Conservation (phyloP, 2,888 invertebrate genomes). For the Augochlorella aurata region DNA sequence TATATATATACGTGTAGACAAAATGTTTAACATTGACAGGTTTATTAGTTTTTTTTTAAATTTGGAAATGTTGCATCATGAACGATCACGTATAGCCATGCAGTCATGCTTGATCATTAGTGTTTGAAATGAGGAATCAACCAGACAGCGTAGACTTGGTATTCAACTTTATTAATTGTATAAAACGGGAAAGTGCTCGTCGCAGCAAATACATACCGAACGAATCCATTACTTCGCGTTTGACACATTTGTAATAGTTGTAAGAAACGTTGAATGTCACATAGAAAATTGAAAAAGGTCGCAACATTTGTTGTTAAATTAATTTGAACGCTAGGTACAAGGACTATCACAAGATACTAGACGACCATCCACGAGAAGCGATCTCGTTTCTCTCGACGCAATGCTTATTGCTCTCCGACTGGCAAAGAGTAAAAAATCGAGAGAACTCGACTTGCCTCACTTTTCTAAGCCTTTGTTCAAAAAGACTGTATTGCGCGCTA, state of each 20-base stretch:
- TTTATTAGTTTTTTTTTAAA: neutral
- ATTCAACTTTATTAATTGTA: slow-evolving; percentile 75
- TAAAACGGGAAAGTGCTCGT: slow-evolving; percentile 67
- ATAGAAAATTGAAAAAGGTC: slow-evolving; percentile 66
- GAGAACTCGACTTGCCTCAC: slow-evolving; percentile 2
- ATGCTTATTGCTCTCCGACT: slow-evolving; percentile 23
- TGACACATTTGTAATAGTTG: slow-evolving; percentile 42
- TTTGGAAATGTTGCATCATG: neutral
- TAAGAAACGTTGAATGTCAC: slow-evolving; percentile 54
- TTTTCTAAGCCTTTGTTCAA: neutral
- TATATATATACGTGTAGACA: too few species aligned
- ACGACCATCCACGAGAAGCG: slow-evolving; percentile 47
- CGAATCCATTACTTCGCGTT: slow-evolving; percentile 50
- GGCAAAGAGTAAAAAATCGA: slow-evolving; percentile 13
- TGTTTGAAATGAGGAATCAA: neutral
- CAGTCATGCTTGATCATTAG: neutral
- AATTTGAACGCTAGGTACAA: slow-evolving; percentile 44
- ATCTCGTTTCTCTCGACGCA: slow-evolving; percentile 28
- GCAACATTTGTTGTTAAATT: slow-evolving; percentile 40
- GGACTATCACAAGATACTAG: slow-evolving; percentile 58
- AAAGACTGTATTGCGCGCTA: neutral
- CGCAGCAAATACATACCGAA: slow-evolving; percentile 60
- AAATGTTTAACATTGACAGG: neutral
- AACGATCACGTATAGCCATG: too few species aligned
- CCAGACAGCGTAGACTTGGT: slow-evolving; percentile 48